Percentiles rank a stretch among this genome's conserved stretches.
These are phyloP conservation scores for Asteroscopus sphinx DNA, from an alignment of 2,888 invertebrate species.

Conservation along the genomic window DNA sequence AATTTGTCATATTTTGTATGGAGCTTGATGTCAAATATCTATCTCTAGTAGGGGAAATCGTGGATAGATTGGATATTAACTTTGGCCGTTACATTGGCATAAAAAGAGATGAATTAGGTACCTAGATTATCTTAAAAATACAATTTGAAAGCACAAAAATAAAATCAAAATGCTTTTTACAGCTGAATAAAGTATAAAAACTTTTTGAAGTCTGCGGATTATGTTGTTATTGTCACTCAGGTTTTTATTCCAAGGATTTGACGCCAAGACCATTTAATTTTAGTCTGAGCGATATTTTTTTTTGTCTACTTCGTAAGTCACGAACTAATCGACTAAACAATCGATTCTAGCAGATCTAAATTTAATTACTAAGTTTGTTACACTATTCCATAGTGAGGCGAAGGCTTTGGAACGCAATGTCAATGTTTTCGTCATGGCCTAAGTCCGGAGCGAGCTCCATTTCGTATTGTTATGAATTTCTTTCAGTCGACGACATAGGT, in stretches of 20 bases:
- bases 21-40: no score
- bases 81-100: no score
- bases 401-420: slow-evolving; percentile 56
- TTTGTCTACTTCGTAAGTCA: slow-evolving; percentile 41
- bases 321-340: slow-evolving; percentile 49
- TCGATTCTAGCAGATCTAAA: slow-evolving; percentile 42
- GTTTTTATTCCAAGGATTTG: slow-evolving; percentile 5
- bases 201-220: background rate
- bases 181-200: no score
- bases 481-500: slow-evolving; percentile 68
- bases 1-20: no score
- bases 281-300: slow-evolving; percentile 20
- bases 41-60: no score
- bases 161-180: no score
- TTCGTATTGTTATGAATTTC: slow-evolving; percentile 72
- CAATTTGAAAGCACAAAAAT: background rate
- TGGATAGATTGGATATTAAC: no score
- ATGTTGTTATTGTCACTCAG: slow-evolving; percentile 16
- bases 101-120: no score
- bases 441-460: slow-evolving; percentile 36
- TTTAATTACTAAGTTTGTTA: slow-evolving; percentile 52
- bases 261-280: slow-evolving; percentile 9
- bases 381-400: slow-evolving; percentile 38
- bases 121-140: no score
- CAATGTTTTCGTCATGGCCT: slow-evolving; percentile 61